Evolutionary conservation across 2,888 invertebrate species (phyloP), one percentile per base, ranked within the genome.

Genomic region (Spilosoma lubricipeda): DNA sequence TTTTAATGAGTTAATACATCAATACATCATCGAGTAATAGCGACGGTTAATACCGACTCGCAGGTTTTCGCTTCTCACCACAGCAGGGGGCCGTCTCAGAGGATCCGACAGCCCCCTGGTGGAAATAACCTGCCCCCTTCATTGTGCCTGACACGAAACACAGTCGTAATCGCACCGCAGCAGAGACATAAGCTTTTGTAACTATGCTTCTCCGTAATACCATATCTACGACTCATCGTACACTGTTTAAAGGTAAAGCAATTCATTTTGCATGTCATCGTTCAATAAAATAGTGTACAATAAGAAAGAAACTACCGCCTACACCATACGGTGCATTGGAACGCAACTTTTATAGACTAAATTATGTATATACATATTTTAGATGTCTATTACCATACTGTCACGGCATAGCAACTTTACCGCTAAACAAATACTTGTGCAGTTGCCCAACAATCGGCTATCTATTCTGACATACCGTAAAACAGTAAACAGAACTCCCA

Each of bases 1-100:
- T 94, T 93, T 91, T 91, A 94, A 94, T 94, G 91, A 94, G 93
- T 93, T 92, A 94, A 94, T 94, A 93, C 90, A 89, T 93, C 93
- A 90, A 94, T 95, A 91, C 90, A 94, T 94, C 93, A 92, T 93
- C 89, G 87, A 85, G 85, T 92, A 91, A 90, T 91, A 88, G 85
- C 83, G 80, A 86, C 79, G 85, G 85, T 89, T 91, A 89, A 92
- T 93, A 93, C 92, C 88, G 90, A 87, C 90, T 90, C 87, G 90
- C 90, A 84, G 88, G 90, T 91, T 91, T 92, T 93, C 89, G 90
- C 92, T 92, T 90, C 91, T 82, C 86, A 85, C 85, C 94, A 67
- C 95, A 90, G 92, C 93, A 89, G 94, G 95, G 88, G 71, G 89
- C 88, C 90, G 72, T 81, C 86, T 90, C 87, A 91, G 86, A 92